Base-by-base conservation (phyloP, 2,797 vertebrate species). In the Mus caroli region DNA sequence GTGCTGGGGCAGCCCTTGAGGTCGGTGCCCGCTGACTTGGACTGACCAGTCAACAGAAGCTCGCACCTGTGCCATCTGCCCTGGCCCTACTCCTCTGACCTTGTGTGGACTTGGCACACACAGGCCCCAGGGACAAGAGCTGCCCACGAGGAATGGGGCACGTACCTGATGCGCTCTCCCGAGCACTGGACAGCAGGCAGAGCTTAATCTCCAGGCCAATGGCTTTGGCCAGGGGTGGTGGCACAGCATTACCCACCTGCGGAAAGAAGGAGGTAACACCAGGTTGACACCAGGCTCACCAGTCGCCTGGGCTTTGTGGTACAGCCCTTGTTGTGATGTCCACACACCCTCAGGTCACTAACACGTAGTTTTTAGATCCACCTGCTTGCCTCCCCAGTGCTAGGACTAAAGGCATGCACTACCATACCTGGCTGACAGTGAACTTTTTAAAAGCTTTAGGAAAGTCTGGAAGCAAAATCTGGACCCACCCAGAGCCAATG, bases 231-330 rank as follows among this genome's bases (percentile, higher is more conserved):
- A 99, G 99, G 0, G 99, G 99, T 0, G 99, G 99, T 0, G 99
- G 99, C 94, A 99, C 99, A 0, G 99, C 99, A 0, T 99, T 99
- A 14, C 99, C 99, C 71, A 99, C 99, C 99, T 99, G 97, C 9
- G 13, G 34, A 28, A 69, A 24, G 24, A 75, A 50, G 56, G 31
- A 1, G 20, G 56, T 3, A 11, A 46, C 22, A 43, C 6, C 12
- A 19, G 50, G 13, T 37, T 46, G 43, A 73, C 78, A 58, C 1
- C 17, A 31, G 37, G 37, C 52, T 58, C 54, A 54, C 34, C 28
- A 0, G 19, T 15, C 1, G 54, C 56, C 75, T 3, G 28, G 9
- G 58, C 19, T n/a, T 20, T 62, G 3, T 0, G 20, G n/a, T 24
- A 73, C 4, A 86, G 75, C 60, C 67, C 58, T 75, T 0, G 17